A percentile compares a stretch with the other conserved stretches of the same genome.
These are phyloP conservation scores for Halocaridina rubra DNA, from an alignment of 2,888 invertebrate species.

Conservation along the genomic window DNA sequence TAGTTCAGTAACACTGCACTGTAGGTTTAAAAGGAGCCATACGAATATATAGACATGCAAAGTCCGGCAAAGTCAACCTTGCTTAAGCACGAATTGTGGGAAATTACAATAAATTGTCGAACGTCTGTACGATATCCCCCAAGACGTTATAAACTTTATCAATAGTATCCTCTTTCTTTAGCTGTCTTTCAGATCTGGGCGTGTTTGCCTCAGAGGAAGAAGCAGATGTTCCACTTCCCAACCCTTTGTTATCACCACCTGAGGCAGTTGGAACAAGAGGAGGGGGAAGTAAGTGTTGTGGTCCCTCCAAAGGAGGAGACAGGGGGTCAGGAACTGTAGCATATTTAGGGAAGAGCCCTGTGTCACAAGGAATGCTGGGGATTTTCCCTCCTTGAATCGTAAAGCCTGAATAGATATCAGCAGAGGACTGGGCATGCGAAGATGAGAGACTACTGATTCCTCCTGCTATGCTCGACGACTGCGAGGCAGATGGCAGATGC, in stretches of 20 bases:
- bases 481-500: neutral
- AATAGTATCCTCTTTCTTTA: slow-evolving; percentile 32
- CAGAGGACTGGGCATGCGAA: neutral
- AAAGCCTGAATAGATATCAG: slow-evolving; percentile 58
- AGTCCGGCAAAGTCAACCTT: neutral
- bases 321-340: slow-evolving; percentile 9
- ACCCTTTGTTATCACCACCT: neutral
- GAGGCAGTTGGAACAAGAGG: slow-evolving; percentile 21
- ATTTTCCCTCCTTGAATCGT: slow-evolving; percentile 64
- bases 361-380: slow-evolving; percentile 65
- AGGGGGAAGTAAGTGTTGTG: slow-evolving; percentile 34
- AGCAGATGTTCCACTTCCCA: neutral
- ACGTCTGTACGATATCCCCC: slow-evolving; percentile 46
- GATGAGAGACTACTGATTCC: neutral
- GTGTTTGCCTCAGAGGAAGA: neutral
- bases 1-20: no score
- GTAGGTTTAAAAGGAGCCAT: no score
- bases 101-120: slow-evolving; percentile 41
- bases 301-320: slow-evolving; percentile 24
- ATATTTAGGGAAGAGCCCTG: slow-evolving; percentile 29
- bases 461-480: neutral
- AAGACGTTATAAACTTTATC: slow-evolving; percentile 50
- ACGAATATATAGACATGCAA: neutral
- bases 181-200: neutral
- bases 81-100: neutral